Percentiles rank a stretch among this genome's conserved stretches.
These are phyloP conservation scores for Amazona guildingii DNA, from an alignment of 2,113 vertebrate genomes.

Conservation along the genomic window DNA sequence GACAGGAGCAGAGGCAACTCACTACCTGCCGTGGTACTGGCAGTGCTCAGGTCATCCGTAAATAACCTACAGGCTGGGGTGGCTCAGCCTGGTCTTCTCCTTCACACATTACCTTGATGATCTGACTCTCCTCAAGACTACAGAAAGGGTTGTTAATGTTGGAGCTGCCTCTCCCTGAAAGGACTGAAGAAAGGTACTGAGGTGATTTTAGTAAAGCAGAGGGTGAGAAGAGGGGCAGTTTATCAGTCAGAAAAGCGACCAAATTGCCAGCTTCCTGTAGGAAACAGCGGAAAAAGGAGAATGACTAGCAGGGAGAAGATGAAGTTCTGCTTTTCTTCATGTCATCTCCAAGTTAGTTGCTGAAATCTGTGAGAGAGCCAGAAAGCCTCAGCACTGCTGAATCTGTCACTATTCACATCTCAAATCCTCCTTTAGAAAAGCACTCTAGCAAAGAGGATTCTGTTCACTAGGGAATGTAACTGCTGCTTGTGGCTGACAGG, in stretches of 20 bases:
- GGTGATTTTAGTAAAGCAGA: background rate
- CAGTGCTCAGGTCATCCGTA: background rate
- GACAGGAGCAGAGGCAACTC: background rate
- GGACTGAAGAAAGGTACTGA: background rate
- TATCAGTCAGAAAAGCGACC: background rate
- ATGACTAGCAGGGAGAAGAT: background rate
- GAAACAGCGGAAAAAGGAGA: background rate
- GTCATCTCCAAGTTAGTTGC: background rate
- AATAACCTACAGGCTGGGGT: background rate
- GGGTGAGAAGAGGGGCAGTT: background rate
- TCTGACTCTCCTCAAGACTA: background rate
- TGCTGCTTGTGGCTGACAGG: background rate
- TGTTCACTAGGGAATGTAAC: background rate
- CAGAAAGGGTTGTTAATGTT: background rate
- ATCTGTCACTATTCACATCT: background rate
- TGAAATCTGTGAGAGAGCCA: background rate
- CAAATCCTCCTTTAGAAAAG: background rate
- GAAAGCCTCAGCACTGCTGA: background rate
- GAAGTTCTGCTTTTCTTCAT: background rate
- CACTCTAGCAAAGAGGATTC: background rate
- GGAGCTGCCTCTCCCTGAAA: background rate
- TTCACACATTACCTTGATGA: background rate
- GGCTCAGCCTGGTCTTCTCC: background rate
- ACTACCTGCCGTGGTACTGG: rapidly evolving
- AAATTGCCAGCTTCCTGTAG: background rate